A percentile compares a stretch with the other conserved stretches of the same genome.
These are phyloP conservation scores for Yponomeuta malinellus DNA, from an alignment of 2,888 invertebrate species.

Conservation along the genomic window DNA sequence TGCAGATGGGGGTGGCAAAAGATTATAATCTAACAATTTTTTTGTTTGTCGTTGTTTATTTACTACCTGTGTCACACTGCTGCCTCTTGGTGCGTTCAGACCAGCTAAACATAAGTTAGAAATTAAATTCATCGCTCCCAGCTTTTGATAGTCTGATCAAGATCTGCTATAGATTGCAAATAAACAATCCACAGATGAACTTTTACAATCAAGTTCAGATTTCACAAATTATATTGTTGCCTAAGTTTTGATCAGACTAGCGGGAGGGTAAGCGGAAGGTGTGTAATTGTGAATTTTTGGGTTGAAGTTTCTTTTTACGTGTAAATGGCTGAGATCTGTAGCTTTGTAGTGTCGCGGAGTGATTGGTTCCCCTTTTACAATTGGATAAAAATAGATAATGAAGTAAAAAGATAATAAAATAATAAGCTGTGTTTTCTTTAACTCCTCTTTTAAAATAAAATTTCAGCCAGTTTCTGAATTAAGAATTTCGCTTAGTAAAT, in stretches of 20 bases:
- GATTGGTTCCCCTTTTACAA: slow-evolving; percentile 74
- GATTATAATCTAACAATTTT: slow-evolving; percentile 15
- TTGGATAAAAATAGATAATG: slow-evolving; percentile 69
- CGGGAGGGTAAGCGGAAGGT: slow-evolving; percentile 20
- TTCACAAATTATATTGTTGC: background rate
- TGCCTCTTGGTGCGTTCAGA: slow-evolving; percentile 44
- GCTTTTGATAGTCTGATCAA: background rate
- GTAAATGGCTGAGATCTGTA: slow-evolving; percentile 72
- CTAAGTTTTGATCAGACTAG: background rate
- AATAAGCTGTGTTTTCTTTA: slow-evolving; percentile 53
- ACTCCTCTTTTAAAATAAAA: slow-evolving; percentile 4
- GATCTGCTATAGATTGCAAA: background rate
- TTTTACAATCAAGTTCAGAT: background rate
- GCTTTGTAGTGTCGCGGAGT: slow-evolving; percentile 64
- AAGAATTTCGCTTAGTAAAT: too few species aligned
- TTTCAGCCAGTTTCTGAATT: too few species aligned
- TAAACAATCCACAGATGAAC: background rate
- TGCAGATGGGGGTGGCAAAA: background rate
- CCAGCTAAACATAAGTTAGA: slow-evolving; percentile 55
- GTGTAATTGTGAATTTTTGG: slow-evolving; percentile 75
- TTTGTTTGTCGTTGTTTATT: slow-evolving; percentile 20
- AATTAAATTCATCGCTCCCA: slow-evolving; percentile 5
- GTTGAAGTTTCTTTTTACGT: slow-evolving; percentile 67
- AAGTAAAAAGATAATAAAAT: slow-evolving; percentile 54
- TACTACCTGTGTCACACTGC: background rate